Evolutionary conservation across 1,140 invertebrate genomes (phyloP), one percentile per base, ranked within the genome.

Genomic region (Panagrolaimus sp.): DNA sequence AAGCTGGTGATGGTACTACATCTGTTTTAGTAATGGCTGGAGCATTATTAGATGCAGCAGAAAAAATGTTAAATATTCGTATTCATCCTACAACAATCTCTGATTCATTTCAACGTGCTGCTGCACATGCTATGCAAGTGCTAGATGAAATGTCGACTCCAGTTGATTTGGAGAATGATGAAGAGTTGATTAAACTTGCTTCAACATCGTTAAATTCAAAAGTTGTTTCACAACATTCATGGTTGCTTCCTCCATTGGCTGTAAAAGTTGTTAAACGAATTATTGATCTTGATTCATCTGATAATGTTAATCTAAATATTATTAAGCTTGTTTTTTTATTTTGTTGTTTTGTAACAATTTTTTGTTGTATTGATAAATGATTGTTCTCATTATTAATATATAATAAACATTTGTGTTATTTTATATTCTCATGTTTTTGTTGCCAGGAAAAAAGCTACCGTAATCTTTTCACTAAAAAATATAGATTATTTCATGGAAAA

Each of bases 1-100:
- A 98, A 86, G 96, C 96, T 78, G 96, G 96, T 65, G 96, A 99
- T 87, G 96, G 96, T 61, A 99, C 96, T 23, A 98, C 96, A 3
- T 92, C 92, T 53, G 95, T 98, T 65, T 85, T 86, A 57, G 91
- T 98, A 23, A 89, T 98, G 79, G 93, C 93, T 76, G 96, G 96
- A 47, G 91, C 93, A 74, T 83, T 99, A 16, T 84, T 99, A 20
- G 93, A 98, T 86, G 92, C 93, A 68, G 91, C 93, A 70, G 89
- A 94, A 82, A 94, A 94, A 82, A 86, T 99, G 0, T 85, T 98
- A 27, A 87, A 88, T 63, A 93, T 65, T 86, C 86, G 95, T 69
- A 92, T 99, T 82, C 96, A 99, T 85, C 96, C 96, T 13, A 96
- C 95, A 16, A 89, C 89, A 7, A 98, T 99, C 74, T 97, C 94